Percentiles rank a stretch among this genome's conserved stretches.
phyloP scores from a whole-genome alignment of 1,140 invertebrate species.

The Diorhabda sublineata region DNA sequence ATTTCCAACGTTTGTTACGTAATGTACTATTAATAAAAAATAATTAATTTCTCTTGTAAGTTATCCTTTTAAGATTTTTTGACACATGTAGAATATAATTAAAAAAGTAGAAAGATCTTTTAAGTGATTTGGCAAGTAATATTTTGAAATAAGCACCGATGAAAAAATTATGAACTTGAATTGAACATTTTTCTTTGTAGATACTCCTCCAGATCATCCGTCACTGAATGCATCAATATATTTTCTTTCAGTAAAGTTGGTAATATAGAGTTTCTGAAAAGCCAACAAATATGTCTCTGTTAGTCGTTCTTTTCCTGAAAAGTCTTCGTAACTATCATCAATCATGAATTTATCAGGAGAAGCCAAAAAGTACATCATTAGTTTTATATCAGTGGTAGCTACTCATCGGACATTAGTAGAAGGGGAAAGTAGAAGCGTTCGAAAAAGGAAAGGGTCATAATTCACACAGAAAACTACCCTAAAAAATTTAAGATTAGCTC shows the following conservation, averaged over 20 bases:
- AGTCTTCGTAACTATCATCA: constrained; percentile 27
- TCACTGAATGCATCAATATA: not conserved
- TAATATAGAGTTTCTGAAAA: not conserved
- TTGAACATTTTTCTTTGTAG: too few species aligned
- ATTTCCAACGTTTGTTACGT: too few species aligned
- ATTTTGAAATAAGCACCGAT: too few species aligned
- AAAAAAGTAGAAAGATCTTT: too few species aligned
- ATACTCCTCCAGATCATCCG: not conserved
- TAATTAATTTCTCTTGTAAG: too few species aligned
- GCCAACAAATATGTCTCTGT: constrained; percentile 19
- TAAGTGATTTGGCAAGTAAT: too few species aligned
- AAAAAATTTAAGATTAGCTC: not conserved
- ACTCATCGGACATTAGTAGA: constrained; percentile 33
- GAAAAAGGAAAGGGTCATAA: constrained; percentile 28
- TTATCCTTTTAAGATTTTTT: too few species aligned
- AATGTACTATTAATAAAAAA: too few species aligned
- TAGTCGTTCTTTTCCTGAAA: not conserved
- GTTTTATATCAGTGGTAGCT: constrained; percentile 35
- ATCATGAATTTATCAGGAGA: constrained; percentile 33
- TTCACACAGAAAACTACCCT: constrained; percentile 18
- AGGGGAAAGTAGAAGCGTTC: constrained; percentile 23
- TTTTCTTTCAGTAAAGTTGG: not conserved
- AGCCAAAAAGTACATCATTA: constrained; percentile 39
- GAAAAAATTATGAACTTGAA: too few species aligned
- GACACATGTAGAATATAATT: too few species aligned